Conservation (phyloP, 2,113 vertebrate species). For the Dolichotis patagonum region DNA sequence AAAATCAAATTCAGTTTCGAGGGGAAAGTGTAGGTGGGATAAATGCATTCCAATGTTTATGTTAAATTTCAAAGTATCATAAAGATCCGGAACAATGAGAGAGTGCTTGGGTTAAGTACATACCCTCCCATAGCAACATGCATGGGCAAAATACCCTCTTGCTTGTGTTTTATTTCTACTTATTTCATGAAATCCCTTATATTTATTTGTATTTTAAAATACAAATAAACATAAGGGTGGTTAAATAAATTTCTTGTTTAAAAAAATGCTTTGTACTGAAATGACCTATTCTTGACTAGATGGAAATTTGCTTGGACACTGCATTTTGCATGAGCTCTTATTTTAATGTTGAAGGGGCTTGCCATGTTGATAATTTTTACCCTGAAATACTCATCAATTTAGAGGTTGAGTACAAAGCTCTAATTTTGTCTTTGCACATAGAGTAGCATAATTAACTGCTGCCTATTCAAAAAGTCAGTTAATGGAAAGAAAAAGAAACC, state of each 20-base stretch:
- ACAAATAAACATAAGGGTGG: neutral
- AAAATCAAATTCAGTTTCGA: neutral
- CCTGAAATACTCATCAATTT: constrained; percentile 59
- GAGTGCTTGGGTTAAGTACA: neutral
- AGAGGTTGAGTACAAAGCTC: constrained; percentile 47
- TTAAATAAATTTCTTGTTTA: neutral
- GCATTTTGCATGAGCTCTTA: constrained; percentile 23
- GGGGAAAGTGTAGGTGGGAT: neutral
- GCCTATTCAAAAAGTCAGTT: constrained; percentile 71
- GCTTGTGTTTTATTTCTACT: neutral
- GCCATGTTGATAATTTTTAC: constrained; percentile 44
- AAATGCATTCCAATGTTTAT: neutral
- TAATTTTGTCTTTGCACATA: constrained; percentile 60
- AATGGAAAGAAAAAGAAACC: constrained; percentile 73
- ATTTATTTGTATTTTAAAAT: neutral
- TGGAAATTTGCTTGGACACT: neutral
- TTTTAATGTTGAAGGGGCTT: constrained; percentile 54
- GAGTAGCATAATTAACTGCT: constrained; percentile 75
- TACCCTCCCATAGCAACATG: neutral
- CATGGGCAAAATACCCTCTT: neutral
- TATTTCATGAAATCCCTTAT: neutral
- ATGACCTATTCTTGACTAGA: neutral
- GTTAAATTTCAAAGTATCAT: neutral
- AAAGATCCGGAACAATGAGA: neutral
- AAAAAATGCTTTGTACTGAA: neutral